Percentiles rank a stretch among this genome's conserved stretches.
These are phyloP conservation scores for Clarias laeviceps DNA, from an alignment of 2,797 vertebrate genomes.

Conservation along the genomic window DNA sequence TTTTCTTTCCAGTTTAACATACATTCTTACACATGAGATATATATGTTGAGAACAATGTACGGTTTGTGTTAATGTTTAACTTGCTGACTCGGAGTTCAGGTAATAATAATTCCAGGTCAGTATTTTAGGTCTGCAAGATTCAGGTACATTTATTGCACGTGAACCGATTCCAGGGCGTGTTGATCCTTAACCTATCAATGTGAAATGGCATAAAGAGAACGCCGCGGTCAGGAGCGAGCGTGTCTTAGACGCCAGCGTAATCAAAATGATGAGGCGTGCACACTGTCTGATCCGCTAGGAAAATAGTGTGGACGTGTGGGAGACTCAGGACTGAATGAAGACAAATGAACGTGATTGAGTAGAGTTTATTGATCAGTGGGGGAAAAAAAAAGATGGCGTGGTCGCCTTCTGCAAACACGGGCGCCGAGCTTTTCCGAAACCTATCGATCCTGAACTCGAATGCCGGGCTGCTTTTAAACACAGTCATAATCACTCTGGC, in stretches of 20 bases:
- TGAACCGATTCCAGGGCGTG: neutral
- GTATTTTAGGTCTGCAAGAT: neutral
- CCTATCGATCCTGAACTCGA: conserved; percentile 50
- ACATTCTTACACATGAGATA: too few relatives aligned
- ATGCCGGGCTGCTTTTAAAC: conserved; percentile 52
- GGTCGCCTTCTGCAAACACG: conserved; percentile 30
- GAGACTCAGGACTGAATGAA: conserved; percentile 45
- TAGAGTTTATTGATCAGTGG: conserved; percentile 52
- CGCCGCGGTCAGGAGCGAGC: conserved; percentile 1
- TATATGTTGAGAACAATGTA: too few relatives aligned
- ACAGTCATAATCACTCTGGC: conserved; percentile 56
- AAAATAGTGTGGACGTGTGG: conserved; percentile 4
- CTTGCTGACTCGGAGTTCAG: neutral
- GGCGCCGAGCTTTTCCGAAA: conserved; percentile 30
- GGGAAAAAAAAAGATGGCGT: neutral
- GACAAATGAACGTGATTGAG: conserved; percentile 59
- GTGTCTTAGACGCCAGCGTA: conserved; percentile 22
- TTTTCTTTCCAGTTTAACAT: too few relatives aligned
- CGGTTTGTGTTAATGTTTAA: neutral
- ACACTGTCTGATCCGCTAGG: neutral
- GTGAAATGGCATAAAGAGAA: conserved; percentile 3
- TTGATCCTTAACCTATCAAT: neutral
- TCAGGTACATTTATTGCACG: neutral
- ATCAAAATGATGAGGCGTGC: conserved; percentile 36
- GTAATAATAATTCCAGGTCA: neutral